These are phyloP conservation scores for Drosophila persimilis DNA, from an alignment of 1,140 invertebrate genomes.

Conservation along the genomic window DNA sequence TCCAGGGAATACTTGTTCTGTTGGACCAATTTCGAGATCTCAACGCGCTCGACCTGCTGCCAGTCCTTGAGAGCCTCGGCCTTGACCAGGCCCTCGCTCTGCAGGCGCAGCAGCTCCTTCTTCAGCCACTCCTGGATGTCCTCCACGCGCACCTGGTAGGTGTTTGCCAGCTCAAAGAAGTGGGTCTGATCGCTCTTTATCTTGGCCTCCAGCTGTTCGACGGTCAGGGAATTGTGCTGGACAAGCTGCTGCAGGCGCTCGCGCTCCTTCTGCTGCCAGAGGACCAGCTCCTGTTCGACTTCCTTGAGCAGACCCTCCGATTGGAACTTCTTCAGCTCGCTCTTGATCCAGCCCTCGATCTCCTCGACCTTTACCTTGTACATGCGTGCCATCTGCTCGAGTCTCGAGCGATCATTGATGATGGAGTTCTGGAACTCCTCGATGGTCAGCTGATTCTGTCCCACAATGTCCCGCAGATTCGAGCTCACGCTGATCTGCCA, in stretches of 20 bases:
- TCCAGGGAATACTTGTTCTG: conserved; percentile 70
- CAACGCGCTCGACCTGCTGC: conserved; percentile 64
- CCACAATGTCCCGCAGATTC: conserved; percentile 62
- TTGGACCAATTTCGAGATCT: conserved; percentile 63
- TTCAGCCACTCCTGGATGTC: conserved; percentile 79
- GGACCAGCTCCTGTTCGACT: conserved; percentile 67
- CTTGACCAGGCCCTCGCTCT: conserved; percentile 73
- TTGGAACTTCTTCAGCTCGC: conserved; percentile 69
- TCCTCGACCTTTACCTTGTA: conserved; percentile 77
- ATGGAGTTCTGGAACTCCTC: conserved; percentile 74
- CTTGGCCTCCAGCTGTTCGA: conserved; percentile 69
- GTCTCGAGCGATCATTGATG: conserved; percentile 62
- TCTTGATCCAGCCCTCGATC: conserved; percentile 74
- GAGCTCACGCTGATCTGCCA: conserved; percentile 70
- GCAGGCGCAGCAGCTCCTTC: conserved; percentile 69
- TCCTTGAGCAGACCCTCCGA: conserved; percentile 73
- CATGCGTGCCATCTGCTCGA: conserved; percentile 66
- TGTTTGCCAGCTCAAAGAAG: conserved; percentile 70
- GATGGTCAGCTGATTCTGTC: conserved; percentile 70
- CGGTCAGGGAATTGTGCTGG: conserved; percentile 68
- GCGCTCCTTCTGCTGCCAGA: conserved; percentile 74
- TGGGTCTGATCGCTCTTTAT: conserved; percentile 77
- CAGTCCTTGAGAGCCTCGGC: conserved; percentile 74
- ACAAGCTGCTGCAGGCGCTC: conserved; percentile 66
- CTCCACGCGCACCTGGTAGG: conserved; percentile 70